Evolutionary conservation across 2,888 invertebrate genomes (phyloP), one percentile per base, ranked within the genome.

Genomic region (Diaphora mendica): DNA sequence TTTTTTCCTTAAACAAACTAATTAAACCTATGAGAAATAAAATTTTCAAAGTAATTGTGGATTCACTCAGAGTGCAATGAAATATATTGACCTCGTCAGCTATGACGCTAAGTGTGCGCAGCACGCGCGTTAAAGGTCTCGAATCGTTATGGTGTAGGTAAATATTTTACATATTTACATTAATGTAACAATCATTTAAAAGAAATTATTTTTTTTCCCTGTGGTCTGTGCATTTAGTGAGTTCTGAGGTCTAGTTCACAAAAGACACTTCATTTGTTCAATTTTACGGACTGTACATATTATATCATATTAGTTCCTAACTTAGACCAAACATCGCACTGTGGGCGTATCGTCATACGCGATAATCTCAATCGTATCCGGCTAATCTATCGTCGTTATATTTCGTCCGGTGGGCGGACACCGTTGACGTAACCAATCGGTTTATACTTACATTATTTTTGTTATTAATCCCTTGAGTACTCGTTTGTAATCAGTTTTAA

Each of bases 341-440:
- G 82, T 90, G 89, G 89, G 90, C 90, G 91, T 92, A 91, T 87
- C 89, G 82, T 85, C 83, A 86, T 88, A 86, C 83, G 85, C 84
- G 89, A 88, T 91, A 90, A 92, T 93, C 90, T 90, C 79, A 80
- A 83, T 87, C 86, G 83, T 90, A 93, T 94, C 93, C 93, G 94
- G 92, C 87, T 91, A 90, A 92, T 92, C 91, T 90, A 89, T 90
- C 88, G 91, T 91, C 91, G 92, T 91, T 91, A 91, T 82, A 82
- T 85, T 88, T 85, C 81, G 86, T 87, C 76, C 75, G 78, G 93
- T 93, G 92, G 93, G 93, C 91, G 93, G 90, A 83, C 84, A 82
- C 82, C 82, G 79, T 85, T 86, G 88, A 90, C 89, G 88, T 88
- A 87, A 89, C 85, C 82, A 80, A 83, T 85, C 85, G 85, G 86